Evolutionary conservation across 2,113 vertebrate species (phyloP).

Genomic region (Leucopsar rothschildi): DNA sequence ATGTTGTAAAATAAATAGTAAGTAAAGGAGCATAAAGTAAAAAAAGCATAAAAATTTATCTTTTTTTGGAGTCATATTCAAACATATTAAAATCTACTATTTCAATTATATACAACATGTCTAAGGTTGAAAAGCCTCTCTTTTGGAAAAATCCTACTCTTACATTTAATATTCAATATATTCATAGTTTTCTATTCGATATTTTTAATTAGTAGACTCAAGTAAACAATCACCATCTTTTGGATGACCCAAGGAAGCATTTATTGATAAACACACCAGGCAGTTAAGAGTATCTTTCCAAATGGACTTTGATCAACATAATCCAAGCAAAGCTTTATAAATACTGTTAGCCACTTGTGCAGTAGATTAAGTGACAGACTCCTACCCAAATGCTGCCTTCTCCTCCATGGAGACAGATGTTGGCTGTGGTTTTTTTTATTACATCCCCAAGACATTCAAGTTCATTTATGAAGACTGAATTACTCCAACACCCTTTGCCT

Average conservation of each 20-base stretch:
- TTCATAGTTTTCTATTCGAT: not conserved
- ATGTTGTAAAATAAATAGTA: not conserved
- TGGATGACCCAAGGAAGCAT: not conserved
- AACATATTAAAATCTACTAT: not conserved
- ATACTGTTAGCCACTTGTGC: not conserved
- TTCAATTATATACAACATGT: not conserved
- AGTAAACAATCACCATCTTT: not conserved
- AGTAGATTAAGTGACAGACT: not conserved
- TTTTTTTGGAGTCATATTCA: not conserved
- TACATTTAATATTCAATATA: not conserved
- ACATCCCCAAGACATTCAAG: not conserved
- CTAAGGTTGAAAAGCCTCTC: not conserved
- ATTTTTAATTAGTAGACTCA: too few relatives aligned
- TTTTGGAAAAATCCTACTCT: not conserved
- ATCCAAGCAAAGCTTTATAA: not conserved
- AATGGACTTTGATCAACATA: not conserved
- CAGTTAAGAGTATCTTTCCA: not conserved
- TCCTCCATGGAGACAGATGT: not conserved
- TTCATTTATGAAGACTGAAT: not conserved
- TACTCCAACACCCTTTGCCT: not conserved
- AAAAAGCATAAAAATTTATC: not conserved
- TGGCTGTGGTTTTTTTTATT: not conserved
- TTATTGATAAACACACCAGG: not conserved
- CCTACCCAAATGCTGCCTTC: not conserved
- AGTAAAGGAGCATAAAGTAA: not conserved